Evolutionary conservation across 2,113 vertebrate species (phyloP).

Genomic region (Petroica traversi): DNA sequence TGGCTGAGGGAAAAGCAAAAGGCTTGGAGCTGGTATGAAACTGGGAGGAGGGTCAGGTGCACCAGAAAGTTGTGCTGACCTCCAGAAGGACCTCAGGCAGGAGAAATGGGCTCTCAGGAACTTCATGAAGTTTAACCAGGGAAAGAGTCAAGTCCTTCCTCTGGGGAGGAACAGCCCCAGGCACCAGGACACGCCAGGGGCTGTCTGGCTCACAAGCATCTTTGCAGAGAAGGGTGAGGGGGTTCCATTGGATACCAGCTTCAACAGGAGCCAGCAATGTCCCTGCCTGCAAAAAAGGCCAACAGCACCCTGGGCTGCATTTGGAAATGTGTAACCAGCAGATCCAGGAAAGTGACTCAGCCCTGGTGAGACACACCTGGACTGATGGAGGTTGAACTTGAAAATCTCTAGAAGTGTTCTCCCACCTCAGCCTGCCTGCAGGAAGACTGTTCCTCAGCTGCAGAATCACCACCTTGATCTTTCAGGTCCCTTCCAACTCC

Average conservation of each 20-base stretch:
- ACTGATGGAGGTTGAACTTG: not conserved
- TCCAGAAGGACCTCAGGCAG: not conserved
- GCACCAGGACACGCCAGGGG: not conserved
- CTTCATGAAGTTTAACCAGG: accelerated
- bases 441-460: not conserved
- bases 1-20: not conserved
- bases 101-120: not conserved
- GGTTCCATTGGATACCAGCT: not conserved
- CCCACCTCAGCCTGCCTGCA: not conserved
- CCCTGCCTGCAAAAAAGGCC: not conserved
- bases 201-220: accelerated
- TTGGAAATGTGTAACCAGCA: not conserved
- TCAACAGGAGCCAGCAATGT: not conserved
- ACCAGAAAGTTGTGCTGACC: accelerated
- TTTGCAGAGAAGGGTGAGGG: not conserved
- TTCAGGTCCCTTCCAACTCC: not conserved
- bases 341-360: not conserved
- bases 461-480: not conserved
- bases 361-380: not conserved
- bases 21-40: not conserved
- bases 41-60: not conserved
- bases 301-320: not conserved
- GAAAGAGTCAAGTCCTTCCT: not conserved
- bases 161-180: not conserved
- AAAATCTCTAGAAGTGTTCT: not conserved